Evolutionary conservation across 2,113 vertebrate genomes (phyloP).

Genomic region (Vimba vimba): DNA sequence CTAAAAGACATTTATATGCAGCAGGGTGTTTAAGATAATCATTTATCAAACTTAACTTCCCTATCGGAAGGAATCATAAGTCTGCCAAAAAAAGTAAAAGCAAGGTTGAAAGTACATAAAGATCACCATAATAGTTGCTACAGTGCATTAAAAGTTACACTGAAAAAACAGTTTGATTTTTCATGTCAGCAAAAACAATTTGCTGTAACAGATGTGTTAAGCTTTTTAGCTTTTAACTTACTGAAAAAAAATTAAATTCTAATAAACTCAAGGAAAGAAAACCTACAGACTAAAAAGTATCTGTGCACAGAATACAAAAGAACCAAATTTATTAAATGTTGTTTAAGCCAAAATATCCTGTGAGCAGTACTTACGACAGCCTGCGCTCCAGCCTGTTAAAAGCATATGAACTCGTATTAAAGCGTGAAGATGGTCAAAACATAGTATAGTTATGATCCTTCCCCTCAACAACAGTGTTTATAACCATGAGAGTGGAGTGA

Average conservation of each 20-base stretch:
- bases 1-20: neutral
- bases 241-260: neutral
- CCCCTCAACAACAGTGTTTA: constrained; percentile 69
- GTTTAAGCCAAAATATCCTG: neutral
- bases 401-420: constrained; percentile 53
- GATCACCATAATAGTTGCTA: neutral
- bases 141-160: neutral
- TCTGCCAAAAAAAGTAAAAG: neutral
- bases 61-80: constrained; percentile 7
- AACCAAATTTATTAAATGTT: neutral
- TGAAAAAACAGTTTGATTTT: neutral
- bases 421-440: constrained; percentile 42
- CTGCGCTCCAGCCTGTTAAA: constrained; percentile 37
- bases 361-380: constrained; percentile 66
- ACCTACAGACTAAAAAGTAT: neutral
- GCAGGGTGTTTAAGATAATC: constrained; percentile 13
- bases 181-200: neutral
- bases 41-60: constrained; percentile 36
- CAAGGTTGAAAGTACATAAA: constrained; percentile 5
- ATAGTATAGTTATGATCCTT: constrained; percentile 59
- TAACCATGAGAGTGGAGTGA: constrained; percentile 73
- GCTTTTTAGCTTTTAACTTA: neutral
- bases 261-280: neutral
- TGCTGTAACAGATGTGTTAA: neutral
- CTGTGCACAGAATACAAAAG: neutral